A percentile compares a stretch with the other conserved stretches of the same genome.
phyloP scores from a whole-genome alignment of 2,113 vertebrate genomes.

The Ciconia boyciana region DNA sequence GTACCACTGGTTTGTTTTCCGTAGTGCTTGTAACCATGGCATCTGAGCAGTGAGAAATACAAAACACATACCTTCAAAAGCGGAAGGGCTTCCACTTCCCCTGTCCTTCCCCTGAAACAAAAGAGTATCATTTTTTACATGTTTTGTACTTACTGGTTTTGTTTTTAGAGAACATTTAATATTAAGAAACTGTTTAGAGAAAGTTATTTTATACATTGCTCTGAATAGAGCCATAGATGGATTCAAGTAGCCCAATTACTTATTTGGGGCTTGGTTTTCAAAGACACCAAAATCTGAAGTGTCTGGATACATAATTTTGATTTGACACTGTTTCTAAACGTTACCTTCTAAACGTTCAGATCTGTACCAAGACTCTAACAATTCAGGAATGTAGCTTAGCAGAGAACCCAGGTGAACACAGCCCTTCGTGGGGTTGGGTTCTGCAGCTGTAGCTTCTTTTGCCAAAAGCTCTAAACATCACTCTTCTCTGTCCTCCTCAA shows the following conservation, averaged over 20 bases:
- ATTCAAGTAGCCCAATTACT: background rate
- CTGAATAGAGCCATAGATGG: background rate
- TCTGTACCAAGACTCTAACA: background rate
- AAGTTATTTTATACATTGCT: background rate
- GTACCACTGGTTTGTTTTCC: background rate
- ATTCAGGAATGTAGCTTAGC: background rate
- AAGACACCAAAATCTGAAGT: background rate
- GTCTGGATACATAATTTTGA: background rate
- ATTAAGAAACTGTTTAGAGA: background rate
- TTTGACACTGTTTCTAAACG: background rate
- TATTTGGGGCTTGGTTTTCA: background rate
- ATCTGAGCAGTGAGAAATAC: background rate
- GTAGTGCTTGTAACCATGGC: background rate
- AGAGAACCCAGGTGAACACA: background rate
- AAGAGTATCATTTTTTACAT: background rate
- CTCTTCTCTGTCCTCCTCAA: background rate
- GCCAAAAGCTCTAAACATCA: background rate
- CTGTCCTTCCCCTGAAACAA: constrained; percentile 25
- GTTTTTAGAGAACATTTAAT: background rate
- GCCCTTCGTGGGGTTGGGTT: rapidly evolving
- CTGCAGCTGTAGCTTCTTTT: background rate
- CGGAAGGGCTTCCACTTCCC: constrained; percentile 40
- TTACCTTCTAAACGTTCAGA: background rate
- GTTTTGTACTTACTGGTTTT: background rate
- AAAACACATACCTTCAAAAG: background rate